Percentiles rank a stretch among this genome's conserved stretches.
phyloP scores from a whole-genome alignment of 2,113 vertebrate genomes.

The Recurvirostra avosetta region DNA sequence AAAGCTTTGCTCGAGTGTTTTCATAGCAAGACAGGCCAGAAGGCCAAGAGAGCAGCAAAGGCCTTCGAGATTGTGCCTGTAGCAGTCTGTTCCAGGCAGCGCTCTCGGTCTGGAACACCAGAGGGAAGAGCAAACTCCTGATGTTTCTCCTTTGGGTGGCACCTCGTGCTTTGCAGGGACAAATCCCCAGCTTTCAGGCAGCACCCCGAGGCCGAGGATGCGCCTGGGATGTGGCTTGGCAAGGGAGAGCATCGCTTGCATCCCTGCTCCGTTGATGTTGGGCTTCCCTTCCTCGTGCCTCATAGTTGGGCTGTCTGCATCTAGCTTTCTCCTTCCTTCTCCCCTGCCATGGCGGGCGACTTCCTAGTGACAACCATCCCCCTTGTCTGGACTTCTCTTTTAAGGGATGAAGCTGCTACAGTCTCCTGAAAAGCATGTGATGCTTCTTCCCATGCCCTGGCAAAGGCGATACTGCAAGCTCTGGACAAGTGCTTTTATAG shows the following conservation, averaged over 20 bases:
- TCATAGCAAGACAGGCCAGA: not conserved
- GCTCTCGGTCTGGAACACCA: not conserved
- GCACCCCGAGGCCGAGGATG: not conserved
- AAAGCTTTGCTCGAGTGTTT: not conserved
- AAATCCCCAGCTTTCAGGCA: not conserved
- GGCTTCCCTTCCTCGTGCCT: rapidly evolving
- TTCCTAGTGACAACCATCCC: not conserved
- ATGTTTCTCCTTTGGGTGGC: not conserved
- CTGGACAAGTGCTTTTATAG: conserved; percentile 37
- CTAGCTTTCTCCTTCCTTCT: not conserved
- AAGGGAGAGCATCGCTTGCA: not conserved
- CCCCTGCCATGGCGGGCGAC: rapidly evolving
- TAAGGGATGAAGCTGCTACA: not conserved
- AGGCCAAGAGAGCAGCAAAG: not conserved
- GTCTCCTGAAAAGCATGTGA: not conserved
- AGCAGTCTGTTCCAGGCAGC: not conserved
- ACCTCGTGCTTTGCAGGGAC: not conserved
- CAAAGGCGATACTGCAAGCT: not conserved
- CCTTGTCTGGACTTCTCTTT: not conserved
- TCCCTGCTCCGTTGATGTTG: rapidly evolving
- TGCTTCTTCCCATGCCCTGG: not conserved
- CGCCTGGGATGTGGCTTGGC: not conserved
- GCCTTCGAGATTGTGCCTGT: not conserved
- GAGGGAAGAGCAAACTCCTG: not conserved
- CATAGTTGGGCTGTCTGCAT: rapidly evolving